phyloP scores from a whole-genome alignment of 2,888 invertebrate species.

The Archaeoteleia sp. region DNA sequence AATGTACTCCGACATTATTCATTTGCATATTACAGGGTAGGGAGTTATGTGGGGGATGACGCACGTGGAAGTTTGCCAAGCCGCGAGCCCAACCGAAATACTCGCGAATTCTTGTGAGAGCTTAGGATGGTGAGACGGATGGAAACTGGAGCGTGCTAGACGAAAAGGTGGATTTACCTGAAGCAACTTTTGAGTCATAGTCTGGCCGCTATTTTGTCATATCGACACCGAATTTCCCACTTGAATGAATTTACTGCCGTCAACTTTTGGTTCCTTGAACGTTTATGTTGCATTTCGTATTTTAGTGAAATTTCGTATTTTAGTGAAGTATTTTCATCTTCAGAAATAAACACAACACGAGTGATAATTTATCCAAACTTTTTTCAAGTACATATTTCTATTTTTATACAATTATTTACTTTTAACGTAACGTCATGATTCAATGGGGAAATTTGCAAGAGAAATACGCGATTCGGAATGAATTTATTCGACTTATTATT shows the following conservation, averaged over 20 bases:
- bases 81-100: conserved; percentile 54
- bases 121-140: conserved; percentile 31
- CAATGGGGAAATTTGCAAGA: conserved; percentile 5
- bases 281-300: no score
- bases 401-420: no score
- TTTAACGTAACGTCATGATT: not conserved
- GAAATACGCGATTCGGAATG: conserved; percentile 7
- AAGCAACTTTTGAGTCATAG: conserved; percentile 35
- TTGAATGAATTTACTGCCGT: conserved; percentile 29
- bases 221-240: conserved; percentile 39
- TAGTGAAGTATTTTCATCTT: no score
- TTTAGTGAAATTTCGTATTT: no score
- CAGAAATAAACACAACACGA: no score
- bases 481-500: conserved; percentile 11
- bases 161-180: conserved; percentile 45
- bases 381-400: no score
- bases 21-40: conserved; percentile 65
- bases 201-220: conserved; percentile 36
- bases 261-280: no score
- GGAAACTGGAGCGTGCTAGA: conserved; percentile 30
- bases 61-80: conserved; percentile 64
- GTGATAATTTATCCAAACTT: no score
- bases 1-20: conserved; percentile 58
- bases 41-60: conserved; percentile 49
- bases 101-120: conserved; percentile 46